phyloP scores from a whole-genome alignment of 2,113 vertebrate genomes.

The Anguilla japonica region DNA sequence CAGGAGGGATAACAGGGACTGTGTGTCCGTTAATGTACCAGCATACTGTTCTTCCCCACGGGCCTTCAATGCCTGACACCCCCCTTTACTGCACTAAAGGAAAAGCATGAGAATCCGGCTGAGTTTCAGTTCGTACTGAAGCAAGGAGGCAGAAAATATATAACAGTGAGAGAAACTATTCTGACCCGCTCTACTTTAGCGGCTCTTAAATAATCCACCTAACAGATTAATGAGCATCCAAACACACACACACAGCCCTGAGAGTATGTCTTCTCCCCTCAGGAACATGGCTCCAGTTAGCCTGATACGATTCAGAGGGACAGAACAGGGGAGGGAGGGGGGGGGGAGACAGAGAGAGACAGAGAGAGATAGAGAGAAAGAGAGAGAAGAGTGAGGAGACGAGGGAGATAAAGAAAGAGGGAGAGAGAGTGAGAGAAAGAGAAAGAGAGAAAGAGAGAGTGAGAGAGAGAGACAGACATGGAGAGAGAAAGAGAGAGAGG shows the following conservation, averaged over 20 bases:
- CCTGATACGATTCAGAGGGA: not conserved
- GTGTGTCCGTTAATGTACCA: not conserved
- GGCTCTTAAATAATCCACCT: not conserved
- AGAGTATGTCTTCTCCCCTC: slow-evolving; percentile 17
- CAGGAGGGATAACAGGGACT: not conserved
- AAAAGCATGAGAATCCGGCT: not conserved
- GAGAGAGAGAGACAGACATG: not conserved
- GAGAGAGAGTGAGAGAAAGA: not conserved
- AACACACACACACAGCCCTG: slow-evolving; percentile 11
- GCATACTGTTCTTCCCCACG: not conserved
- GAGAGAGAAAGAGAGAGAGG: not conserved
- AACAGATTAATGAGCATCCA: slow-evolving; percentile 2
- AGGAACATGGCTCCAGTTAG: not conserved
- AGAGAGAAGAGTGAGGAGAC: not conserved
- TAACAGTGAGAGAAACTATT: not conserved
- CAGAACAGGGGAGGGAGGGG: no score
- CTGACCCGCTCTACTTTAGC: not conserved
- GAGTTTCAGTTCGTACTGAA: slow-evolving; percentile 7
- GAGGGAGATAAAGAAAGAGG: no score
- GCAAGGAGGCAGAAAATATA: not conserved
- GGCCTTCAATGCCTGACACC: not conserved
- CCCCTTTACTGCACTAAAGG: not conserved
- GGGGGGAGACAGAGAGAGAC: no score
- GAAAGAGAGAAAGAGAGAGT: not conserved
- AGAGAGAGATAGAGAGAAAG: no score